These are phyloP conservation scores for Sebastolobus alascanus DNA, from an alignment of 2,797 vertebrate genomes.

Conservation along the genomic window DNA sequence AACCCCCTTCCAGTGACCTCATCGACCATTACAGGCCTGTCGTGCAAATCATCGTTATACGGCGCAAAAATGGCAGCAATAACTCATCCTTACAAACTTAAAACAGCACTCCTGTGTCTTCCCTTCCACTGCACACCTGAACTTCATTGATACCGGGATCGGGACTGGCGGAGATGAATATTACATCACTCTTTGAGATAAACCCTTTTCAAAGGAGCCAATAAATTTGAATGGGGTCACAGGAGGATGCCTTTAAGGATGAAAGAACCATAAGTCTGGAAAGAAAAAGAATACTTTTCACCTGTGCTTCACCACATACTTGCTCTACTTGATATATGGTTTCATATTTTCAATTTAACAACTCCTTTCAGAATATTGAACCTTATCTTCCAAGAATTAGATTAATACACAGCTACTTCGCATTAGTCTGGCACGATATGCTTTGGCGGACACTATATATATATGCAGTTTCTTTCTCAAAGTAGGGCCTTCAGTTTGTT, in stretches of 20 bases:
- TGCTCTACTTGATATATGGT: constrained; percentile 21
- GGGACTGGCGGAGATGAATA: constrained; percentile 36
- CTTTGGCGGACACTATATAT: neutral
- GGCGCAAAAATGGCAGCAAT: constrained; percentile 40
- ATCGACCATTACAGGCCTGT: constrained; percentile 54
- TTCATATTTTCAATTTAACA: constrained; percentile 37
- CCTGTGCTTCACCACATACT: constrained; percentile 26
- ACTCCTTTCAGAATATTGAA: neutral
- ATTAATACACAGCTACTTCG: neutral
- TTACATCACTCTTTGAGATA: constrained; percentile 54
- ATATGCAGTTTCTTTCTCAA: neutral
- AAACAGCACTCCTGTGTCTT: constrained; percentile 52
- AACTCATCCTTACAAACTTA: constrained; percentile 54
- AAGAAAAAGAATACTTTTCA: constrained; percentile 47
- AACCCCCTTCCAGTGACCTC: constrained; percentile 67
- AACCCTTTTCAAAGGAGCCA: constrained; percentile 53
- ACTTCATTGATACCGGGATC: constrained; percentile 47
- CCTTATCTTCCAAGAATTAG: neutral
- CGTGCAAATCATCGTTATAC: constrained; percentile 69
- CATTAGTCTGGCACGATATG: neutral
- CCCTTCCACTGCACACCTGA: constrained; percentile 54
- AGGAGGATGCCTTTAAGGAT: constrained; percentile 35
- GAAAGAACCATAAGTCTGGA: constrained; percentile 34
- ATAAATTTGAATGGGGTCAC: constrained; percentile 50
- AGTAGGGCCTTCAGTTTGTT: neutral